Evolutionary conservation across 2,797 vertebrate genomes (phyloP), one percentile per base, ranked within the genome.

Genomic region (Trachops cirrhosus): DNA sequence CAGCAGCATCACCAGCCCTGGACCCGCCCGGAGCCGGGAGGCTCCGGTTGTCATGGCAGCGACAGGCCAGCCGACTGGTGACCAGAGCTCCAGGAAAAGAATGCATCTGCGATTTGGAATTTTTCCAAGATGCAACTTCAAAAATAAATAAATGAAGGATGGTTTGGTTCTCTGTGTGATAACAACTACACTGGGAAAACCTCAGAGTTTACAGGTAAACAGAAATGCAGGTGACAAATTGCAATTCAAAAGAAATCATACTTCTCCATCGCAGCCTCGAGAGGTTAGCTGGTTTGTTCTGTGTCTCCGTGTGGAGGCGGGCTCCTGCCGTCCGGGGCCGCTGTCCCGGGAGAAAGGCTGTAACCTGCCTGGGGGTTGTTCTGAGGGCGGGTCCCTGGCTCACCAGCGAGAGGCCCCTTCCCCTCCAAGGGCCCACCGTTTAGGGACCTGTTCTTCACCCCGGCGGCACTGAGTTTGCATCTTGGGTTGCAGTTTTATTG

Each of bases 241-340:
- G 34, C 18, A 24, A 0, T 32, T 11, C 9, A 19, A 22, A 22
- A 29, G 44, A 48, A 34, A 48, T 18, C 2, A 11, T 14, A 11
- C 1, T 24, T 50, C 3, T 2, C 26, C 22, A 0, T 3, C 0
- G 1, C 26, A 3, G 2, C 74, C 32, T 1, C 3, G 8, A 0
- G 11, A 2, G 1, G 4, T 4, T 3, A 0, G 8, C 62, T 54
- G 52, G 39, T 5, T 1, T 2, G 2, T 19, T 22, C 21, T 9
- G 0, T 32, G 6, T 4, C 24, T 22, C 48, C 32, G 3, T 16
- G 48, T 71, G 37, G 15, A 32, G 26, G n/a, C 48, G 48, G 52
- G 32, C 9, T 12, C 18, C 26, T 9, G 8, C 37, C 12, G 0
- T 14, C 39, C 12, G 3, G 24, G 6, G 70, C 70, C 11, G 3